A percentile compares a stretch with the other conserved stretches of the same genome.
Evolutionary conservation across 2,113 vertebrate species (phyloP).

Genomic region (Serilophus lunatus): DNA sequence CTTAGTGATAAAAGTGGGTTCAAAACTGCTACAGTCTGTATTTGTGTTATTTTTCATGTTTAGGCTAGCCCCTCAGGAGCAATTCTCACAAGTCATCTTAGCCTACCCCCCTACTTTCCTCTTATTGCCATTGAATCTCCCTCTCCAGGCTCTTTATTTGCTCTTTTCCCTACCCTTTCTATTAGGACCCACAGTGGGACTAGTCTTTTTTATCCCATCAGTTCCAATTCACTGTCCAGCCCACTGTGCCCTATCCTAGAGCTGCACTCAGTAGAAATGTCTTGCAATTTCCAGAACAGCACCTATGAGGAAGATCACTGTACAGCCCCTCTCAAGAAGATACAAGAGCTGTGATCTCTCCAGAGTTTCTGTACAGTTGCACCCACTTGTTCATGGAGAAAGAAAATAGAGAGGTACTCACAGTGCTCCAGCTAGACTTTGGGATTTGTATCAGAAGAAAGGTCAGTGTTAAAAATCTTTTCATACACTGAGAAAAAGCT

Average conservation of each 20-base stretch:
- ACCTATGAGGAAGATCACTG: not conserved
- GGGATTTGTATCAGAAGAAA: not conserved
- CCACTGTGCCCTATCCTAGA: not conserved
- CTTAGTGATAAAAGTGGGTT: no score
- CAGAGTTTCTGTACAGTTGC: not conserved
- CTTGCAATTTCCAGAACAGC: not conserved
- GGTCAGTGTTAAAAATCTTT: not conserved
- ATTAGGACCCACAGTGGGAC: not conserved
- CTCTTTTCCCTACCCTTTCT: not conserved
- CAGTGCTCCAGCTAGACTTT: not conserved
- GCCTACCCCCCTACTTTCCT: not conserved
- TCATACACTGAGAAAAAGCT: not conserved
- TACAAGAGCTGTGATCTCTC: not conserved
- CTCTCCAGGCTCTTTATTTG: not conserved
- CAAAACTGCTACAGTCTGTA: no score
- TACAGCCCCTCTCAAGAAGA: not conserved
- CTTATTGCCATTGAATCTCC: not conserved
- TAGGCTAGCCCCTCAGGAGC: not conserved
- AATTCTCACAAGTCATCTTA: not conserved
- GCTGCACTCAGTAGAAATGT: fast-evolving
- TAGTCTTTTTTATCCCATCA: not conserved
- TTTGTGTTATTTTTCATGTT: not conserved
- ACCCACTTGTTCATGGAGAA: not conserved
- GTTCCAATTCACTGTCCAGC: not conserved
- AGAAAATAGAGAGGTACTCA: not conserved